A percentile compares a stretch with the other conserved stretches of the same genome.
Conservation (phyloP, 1,140 invertebrate genomes). For the Apocrypta bakeri region DNA sequence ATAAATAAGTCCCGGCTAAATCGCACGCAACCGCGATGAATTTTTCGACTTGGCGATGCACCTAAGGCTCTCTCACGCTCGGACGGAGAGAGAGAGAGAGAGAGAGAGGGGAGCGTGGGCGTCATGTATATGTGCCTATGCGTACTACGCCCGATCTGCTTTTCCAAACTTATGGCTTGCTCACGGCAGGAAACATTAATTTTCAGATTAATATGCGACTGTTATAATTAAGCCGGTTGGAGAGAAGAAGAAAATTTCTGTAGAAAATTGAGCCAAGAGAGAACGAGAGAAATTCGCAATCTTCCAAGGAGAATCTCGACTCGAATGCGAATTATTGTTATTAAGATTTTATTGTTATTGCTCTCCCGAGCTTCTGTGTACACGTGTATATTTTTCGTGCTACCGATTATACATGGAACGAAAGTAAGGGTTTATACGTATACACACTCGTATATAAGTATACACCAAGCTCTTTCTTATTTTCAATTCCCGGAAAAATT, state of each 20-base stretch:
- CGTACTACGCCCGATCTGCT: slow-evolving; percentile 31
- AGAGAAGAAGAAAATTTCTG: not conserved
- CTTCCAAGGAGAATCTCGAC: not conserved
- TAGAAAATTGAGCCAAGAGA: not conserved
- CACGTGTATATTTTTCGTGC: not conserved
- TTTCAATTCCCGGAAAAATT: slow-evolving; percentile 17
- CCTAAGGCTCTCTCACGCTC: slow-evolving; percentile 33
- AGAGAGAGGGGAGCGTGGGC: not conserved
- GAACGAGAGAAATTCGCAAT: not conserved
- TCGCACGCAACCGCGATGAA: not conserved
- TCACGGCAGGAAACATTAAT: slow-evolving; percentile 49
- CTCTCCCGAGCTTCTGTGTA: slow-evolving; percentile 18
- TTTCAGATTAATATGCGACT: slow-evolving; percentile 41
- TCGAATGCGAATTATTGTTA: not conserved
- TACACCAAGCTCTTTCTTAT: not conserved
- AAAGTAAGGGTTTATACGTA: not conserved
- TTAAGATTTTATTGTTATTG: not conserved
- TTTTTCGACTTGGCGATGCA: slow-evolving; percentile 12
- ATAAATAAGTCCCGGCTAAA: not conserved
- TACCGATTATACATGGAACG: not conserved
- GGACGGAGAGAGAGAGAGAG: too few species aligned
- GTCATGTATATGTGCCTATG: slow-evolving; percentile 47
- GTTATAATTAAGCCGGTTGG: slow-evolving; percentile 35
- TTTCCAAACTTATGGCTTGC: slow-evolving; percentile 31
- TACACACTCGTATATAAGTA: not conserved